phyloP scores from a whole-genome alignment of 2,888 invertebrate genomes.

The Netelia inedita region DNA sequence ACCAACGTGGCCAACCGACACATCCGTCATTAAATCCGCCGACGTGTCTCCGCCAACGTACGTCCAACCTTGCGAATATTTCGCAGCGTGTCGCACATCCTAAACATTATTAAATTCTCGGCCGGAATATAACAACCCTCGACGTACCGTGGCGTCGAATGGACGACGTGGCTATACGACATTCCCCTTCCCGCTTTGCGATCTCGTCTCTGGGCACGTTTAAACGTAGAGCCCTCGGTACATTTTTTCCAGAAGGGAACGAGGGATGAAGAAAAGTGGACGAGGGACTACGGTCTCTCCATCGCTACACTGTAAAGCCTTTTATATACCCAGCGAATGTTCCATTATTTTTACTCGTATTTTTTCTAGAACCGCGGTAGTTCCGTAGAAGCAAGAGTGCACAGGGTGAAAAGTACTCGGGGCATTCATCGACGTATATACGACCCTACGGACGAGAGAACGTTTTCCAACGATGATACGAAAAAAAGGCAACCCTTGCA shows the following conservation, averaged over 20 bases:
- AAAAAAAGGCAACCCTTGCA: slow-evolving; percentile 2
- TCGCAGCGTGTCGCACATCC: background rate
- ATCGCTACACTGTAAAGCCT: slow-evolving; percentile 1
- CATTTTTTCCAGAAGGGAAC: background rate
- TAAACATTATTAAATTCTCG: slow-evolving; percentile 60
- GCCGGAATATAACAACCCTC: slow-evolving; percentile 18
- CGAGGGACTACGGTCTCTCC: background rate
- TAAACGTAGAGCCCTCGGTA: background rate
- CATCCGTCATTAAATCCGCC: slow-evolving; percentile 53
- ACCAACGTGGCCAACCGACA: slow-evolving; percentile 9
- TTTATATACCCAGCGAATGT: background rate
- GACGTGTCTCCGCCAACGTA: slow-evolving; percentile 9
- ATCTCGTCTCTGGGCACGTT: too few species aligned
- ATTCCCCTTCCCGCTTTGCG: too few species aligned
- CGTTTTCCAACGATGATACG: slow-evolving; percentile 31
- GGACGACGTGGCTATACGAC: too few species aligned
- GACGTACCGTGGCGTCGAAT: background rate
- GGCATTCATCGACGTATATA: slow-evolving; percentile 46
- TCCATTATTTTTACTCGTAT: slow-evolving; percentile 13
- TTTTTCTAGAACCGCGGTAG: background rate
- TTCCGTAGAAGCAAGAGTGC: background rate
- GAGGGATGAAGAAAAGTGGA: background rate
- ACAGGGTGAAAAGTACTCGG: slow-evolving; percentile 37
- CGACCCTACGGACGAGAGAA: slow-evolving; percentile 5
- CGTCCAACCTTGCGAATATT: background rate